These are phyloP conservation scores for Drosophila kikkawai DNA, from an alignment of 1,140 invertebrate species.

Conservation along the genomic window DNA sequence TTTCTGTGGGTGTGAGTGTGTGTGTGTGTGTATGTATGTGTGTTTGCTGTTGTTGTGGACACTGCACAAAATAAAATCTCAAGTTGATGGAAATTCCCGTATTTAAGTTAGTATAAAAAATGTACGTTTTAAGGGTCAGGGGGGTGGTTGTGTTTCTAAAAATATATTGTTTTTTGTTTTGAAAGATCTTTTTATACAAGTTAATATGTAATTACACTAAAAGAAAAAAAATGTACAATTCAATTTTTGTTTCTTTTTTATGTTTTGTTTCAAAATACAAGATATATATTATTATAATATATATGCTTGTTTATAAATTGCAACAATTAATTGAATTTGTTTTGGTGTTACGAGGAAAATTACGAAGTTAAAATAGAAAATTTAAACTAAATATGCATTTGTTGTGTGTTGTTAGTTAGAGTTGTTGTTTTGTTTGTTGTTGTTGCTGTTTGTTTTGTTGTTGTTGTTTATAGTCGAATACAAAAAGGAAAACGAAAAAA, in stretches of 20 bases:
- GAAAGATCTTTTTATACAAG: conserved; percentile 12
- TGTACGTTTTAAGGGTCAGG: conserved; percentile 1
- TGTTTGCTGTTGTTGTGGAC: conserved; percentile 12
- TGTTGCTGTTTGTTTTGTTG: conserved; percentile 25
- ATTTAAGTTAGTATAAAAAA: conserved; percentile 41
- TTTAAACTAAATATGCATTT: conserved; percentile 48
- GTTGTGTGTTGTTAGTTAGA: conserved; percentile 38
- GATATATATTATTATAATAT: conserved; percentile 42
- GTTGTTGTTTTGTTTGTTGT: conserved; percentile 33
- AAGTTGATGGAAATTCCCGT: conserved; percentile 1
- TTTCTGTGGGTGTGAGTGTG: conserved; percentile 4
- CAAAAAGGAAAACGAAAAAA: conserved; percentile 18
- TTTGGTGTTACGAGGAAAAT: conserved; percentile 11
- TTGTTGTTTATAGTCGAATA: conserved; percentile 48
- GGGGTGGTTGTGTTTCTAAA: conserved; percentile 27
- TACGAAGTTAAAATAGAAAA: conserved; percentile 41
- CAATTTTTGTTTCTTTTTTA: conserved; percentile 29
- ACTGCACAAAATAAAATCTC: conserved; percentile 20
- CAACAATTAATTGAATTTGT: conserved; percentile 50
- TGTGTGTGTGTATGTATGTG: conserved; percentile 14
- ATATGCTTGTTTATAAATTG: conserved; percentile 45
- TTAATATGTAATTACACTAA: conserved; percentile 55
- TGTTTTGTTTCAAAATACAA: conserved; percentile 5
- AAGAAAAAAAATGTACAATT: conserved; percentile 56
- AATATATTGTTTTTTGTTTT: conserved; percentile 27